A percentile compares a stretch with the other conserved stretches of the same genome.
These are phyloP conservation scores for Schmidtea mediterranea DNA, from an alignment of 1,140 invertebrate genomes.

Conservation along the genomic window DNA sequence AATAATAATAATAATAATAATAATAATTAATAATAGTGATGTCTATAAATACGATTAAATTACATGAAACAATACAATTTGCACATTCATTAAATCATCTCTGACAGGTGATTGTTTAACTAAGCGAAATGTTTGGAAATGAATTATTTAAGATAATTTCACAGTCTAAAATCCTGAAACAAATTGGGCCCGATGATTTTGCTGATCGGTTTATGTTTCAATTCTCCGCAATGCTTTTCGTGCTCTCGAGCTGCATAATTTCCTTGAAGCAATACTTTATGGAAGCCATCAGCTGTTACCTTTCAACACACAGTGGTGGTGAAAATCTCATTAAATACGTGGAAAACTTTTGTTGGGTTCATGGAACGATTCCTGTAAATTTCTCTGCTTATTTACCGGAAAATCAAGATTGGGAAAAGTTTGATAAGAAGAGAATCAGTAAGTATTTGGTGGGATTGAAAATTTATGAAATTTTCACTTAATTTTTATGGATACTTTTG, in stretches of 20 bases:
- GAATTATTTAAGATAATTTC: neutral
- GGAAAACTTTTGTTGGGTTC: constrained; percentile 15
- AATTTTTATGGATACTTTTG: no score
- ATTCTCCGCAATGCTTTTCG: neutral
- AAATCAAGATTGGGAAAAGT: neutral
- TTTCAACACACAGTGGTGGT: neutral
- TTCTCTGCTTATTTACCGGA: neutral
- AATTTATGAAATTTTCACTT: no score
- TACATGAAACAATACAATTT: no score
- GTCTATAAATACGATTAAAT: no score
- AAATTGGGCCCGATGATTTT: neutral
- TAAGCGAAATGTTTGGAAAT: neutral
- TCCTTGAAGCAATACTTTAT: neutral
- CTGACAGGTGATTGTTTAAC: no score
- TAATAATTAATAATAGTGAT: no score
- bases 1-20: no score
- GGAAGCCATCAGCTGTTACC: neutral
- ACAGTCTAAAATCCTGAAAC: neutral
- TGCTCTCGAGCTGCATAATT: neutral
- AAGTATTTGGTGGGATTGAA: neutral
- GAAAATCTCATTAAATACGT: constrained; percentile 12
- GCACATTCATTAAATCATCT: no score
- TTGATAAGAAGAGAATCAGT: neutral
- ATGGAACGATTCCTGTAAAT: constrained; percentile 12
- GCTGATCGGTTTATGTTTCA: neutral